Evolutionary conservation across 1,140 invertebrate genomes (phyloP).

Genomic region (Heliconius himera): DNA sequence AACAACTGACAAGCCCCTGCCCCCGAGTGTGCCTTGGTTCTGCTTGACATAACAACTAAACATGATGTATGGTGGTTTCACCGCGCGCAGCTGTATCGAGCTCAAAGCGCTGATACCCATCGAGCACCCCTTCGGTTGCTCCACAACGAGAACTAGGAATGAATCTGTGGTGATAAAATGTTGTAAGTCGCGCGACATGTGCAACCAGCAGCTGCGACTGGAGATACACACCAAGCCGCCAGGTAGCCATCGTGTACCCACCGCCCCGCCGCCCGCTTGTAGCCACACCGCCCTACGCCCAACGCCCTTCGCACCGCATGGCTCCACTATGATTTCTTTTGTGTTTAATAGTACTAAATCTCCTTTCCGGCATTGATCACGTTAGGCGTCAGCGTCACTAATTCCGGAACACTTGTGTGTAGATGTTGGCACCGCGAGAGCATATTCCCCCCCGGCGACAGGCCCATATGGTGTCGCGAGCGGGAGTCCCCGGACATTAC

Average conservation of each 20-base stretch:
- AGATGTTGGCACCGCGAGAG: slow-evolving; percentile 80
- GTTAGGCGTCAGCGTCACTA: slow-evolving; percentile 9
- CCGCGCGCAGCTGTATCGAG: slow-evolving; percentile 78
- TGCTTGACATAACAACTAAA: slow-evolving; percentile 77
- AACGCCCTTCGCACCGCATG: slow-evolving; percentile 2
- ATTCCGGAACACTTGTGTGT: slow-evolving; percentile 5
- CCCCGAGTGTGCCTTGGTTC: slow-evolving; percentile 79
- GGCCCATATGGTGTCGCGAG: slow-evolving; percentile 83
- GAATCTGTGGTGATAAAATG: slow-evolving; percentile 76
- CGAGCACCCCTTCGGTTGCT: slow-evolving; percentile 79
- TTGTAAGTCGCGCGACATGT: slow-evolving; percentile 80
- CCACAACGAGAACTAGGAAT: slow-evolving; percentile 75
- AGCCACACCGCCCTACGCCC: slow-evolving; percentile 45
- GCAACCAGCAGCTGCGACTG: slow-evolving; percentile 79
- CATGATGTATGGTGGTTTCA: slow-evolving; percentile 76
- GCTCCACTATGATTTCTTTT: slow-evolving; percentile 42
- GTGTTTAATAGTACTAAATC: slow-evolving; percentile 71
- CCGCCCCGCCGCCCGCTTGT: slow-evolving; percentile 46
- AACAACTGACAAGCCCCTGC: slow-evolving; percentile 69
- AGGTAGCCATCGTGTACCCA: slow-evolving; percentile 77
- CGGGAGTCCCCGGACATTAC: slow-evolving; percentile 80
- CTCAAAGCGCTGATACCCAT: slow-evolving; percentile 73
- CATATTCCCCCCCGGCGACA: slow-evolving; percentile 83
- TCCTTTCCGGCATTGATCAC: slow-evolving; percentile 77
- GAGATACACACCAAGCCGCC: slow-evolving; percentile 75